A percentile compares a stretch with the other conserved stretches of the same genome.
Conservation (phyloP, 2,888 invertebrate species). For the Carpatolechia fugitivella region DNA sequence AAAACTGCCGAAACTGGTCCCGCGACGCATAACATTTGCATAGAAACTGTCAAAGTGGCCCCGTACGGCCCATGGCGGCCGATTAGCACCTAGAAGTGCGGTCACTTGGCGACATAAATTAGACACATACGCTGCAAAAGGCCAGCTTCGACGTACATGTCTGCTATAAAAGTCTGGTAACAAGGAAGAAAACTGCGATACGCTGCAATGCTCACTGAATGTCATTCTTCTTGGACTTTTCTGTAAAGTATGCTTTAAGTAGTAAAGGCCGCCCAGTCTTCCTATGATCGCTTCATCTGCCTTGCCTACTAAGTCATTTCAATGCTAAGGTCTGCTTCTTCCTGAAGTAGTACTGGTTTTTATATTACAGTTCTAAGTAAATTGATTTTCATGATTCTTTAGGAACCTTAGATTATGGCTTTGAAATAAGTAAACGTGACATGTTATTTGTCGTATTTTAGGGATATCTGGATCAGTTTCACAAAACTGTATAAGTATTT, state of each 20-base stretch:
- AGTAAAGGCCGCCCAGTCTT: neutral
- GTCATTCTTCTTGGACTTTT: too few species aligned
- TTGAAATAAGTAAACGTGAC: neutral
- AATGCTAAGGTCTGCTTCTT: neutral
- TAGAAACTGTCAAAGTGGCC: slow-evolving; percentile 76
- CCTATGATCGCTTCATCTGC: neutral
- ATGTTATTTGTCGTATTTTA: too few species aligned
- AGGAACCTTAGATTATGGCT: neutral
- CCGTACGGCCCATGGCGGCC: slow-evolving; percentile 50
- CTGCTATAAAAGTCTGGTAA: too few species aligned
- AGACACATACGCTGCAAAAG: neutral
- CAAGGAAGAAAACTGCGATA: too few species aligned
- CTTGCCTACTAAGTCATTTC: neutral
- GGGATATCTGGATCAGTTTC: too few species aligned
- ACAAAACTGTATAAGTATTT: too few species aligned
- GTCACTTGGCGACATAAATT: slow-evolving; percentile 14
- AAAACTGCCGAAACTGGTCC: slow-evolving; percentile 75
- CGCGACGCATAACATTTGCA: slow-evolving; percentile 74
- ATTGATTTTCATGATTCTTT: neutral
- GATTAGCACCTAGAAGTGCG: slow-evolving; percentile 63
- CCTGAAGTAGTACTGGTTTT: neutral
- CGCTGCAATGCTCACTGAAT: too few species aligned
- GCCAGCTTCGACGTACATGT: neutral
- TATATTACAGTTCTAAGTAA: neutral
- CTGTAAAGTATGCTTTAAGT: neutral